Evolutionary conservation across 2,797 vertebrate species (phyloP).

Genomic region (Pangasius krempfi): DNA sequence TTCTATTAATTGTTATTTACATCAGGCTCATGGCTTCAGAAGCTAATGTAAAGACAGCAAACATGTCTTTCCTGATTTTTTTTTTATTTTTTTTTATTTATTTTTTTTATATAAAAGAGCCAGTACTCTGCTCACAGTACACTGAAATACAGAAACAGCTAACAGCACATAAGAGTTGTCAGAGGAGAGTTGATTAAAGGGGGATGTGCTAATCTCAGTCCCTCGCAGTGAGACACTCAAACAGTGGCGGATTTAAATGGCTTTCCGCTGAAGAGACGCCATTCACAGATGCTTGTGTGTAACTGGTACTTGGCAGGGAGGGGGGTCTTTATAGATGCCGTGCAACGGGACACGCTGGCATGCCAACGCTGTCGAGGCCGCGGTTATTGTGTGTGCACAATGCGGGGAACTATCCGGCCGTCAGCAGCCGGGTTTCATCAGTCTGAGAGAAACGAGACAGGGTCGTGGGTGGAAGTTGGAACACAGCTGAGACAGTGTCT

Average conservation of each 20-base stretch:
- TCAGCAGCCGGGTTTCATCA: slow-evolving; percentile 20
- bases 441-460: not conserved
- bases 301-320: slow-evolving; percentile 39
- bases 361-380: slow-evolving; percentile 7
- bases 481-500: slow-evolving; percentile 32
- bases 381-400: slow-evolving; percentile 21
- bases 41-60: not conserved
- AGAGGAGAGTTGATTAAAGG: not conserved
- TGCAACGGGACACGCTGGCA: slow-evolving; percentile 36
- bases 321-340: slow-evolving; percentile 36
- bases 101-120: not conserved
- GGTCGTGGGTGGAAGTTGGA: slow-evolving; percentile 26
- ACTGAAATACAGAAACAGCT: not conserved
- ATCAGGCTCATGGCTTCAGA: not conserved
- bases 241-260: slow-evolving; percentile 25
- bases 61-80: not conserved
- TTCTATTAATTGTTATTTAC: not conserved
- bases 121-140: not conserved
- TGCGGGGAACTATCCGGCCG: slow-evolving; percentile 18
- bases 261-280: slow-evolving; percentile 22
- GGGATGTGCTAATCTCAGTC: slow-evolving; percentile 1
- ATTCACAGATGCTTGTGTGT: slow-evolving; percentile 39
- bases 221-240: not conserved
- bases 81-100: not conserved
- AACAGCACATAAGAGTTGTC: not conserved